Evolutionary conservation across 2,113 vertebrate genomes (phyloP), one percentile per base, ranked within the genome.

Genomic region (Potamarius usumacintae): DNA sequence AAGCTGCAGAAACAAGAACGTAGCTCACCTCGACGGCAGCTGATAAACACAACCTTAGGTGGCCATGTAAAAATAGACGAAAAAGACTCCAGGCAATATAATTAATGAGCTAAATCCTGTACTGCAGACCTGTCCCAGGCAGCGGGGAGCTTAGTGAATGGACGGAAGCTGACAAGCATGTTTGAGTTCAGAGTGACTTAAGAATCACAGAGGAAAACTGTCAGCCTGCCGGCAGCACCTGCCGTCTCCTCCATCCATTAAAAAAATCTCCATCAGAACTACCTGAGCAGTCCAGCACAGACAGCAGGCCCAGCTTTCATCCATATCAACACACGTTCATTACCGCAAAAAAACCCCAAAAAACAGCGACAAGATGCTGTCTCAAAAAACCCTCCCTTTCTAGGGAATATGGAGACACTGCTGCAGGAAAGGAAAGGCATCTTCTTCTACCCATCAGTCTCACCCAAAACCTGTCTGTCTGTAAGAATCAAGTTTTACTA

Each of bases 61-160:
- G 53, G 82, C 17, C 58, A 86, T 78, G n/a, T 86, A 88, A 88
- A 90, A 90, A 86, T 86, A 86, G 84, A 79, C 79, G 80, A 69
- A 89, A 84, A 81, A 58, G 42, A 84, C 57, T 50, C 17, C 81
- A 86, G 88, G 88, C 88, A 86, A 89, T 86, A 69, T 67, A 88
- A 84, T 88, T 84, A 90, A 90, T 90, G 86, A 90, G 83, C 79
- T 84, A 88, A 88, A 90, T 76, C 86, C n/a, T 71, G 52, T 55
- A 85, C 52, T 17, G 83, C 83, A 67, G 78, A 30, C 83, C 12
- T 7, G 34, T 90, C 90, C 57, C 86, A 76, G 57, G 65, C 82
- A 72, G 57, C 65, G n/a, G 65, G 78, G 79, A 63, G 77, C 42
- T 88, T 8, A 84, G 86, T 18, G 27, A 52, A 84, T 27, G 69